Evolutionary conservation across 2,113 vertebrate species (phyloP).

Genomic region (Uria lomvia): DNA sequence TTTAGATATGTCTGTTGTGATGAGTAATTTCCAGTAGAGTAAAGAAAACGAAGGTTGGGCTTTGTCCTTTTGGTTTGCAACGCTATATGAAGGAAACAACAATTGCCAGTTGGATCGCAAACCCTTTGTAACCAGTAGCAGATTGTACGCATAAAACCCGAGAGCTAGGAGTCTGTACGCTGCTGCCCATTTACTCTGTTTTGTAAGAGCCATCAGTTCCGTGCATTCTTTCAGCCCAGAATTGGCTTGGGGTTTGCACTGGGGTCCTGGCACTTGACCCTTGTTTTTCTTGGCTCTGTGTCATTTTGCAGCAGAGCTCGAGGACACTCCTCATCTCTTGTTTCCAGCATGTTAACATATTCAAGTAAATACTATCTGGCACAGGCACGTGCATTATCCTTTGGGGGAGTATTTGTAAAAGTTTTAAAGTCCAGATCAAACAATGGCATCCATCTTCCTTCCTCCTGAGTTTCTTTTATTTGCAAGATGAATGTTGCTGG

Average conservation of each 20-base stretch:
- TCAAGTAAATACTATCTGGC: constrained; percentile 41
- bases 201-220: neutral
- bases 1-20: neutral
- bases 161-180: neutral
- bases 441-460: constrained; percentile 1
- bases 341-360: constrained; percentile 47
- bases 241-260: neutral
- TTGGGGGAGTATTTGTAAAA: neutral
- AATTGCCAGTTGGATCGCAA: neutral
- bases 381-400: neutral
- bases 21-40: neutral
- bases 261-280: constrained; percentile 53
- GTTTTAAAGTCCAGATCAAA: constrained; percentile 37
- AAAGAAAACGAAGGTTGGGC: neutral
- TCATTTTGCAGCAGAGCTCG: constrained; percentile 5
- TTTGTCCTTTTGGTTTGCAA: neutral
- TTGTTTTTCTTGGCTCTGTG: constrained; percentile 48
- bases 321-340: constrained; percentile 21
- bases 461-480: constrained; percentile 22
- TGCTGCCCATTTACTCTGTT: neutral
- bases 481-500: neutral
- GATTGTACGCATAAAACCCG: neutral
- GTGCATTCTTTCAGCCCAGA: neutral
- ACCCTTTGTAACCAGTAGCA: neutral
- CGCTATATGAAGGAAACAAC: neutral